Conservation (phyloP, 1,140 invertebrate species). For the Drosophila pruinosa region DNA sequence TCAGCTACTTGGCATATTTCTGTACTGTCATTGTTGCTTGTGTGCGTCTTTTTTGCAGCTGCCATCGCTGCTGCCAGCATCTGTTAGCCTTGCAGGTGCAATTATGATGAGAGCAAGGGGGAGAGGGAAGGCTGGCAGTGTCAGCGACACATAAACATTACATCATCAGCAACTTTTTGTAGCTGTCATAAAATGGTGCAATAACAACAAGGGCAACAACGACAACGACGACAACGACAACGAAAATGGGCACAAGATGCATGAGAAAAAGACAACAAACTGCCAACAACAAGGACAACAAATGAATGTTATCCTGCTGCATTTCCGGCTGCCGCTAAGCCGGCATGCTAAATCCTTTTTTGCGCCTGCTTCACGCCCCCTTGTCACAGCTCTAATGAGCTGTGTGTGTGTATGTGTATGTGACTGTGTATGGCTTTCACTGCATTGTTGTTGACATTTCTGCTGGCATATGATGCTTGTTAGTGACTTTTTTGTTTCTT, state of each 20-base stretch:
- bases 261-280: slow-evolving; percentile 29
- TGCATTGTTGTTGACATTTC: slow-evolving; percentile 78
- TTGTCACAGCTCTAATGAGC: slow-evolving; percentile 70
- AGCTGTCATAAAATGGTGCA: slow-evolving; percentile 69
- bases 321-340: slow-evolving; percentile 61
- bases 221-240: slow-evolving; percentile 19
- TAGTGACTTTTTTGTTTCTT: slow-evolving; percentile 70
- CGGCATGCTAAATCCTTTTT: slow-evolving; percentile 61
- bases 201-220: slow-evolving; percentile 42
- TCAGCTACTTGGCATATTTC: slow-evolving; percentile 78
- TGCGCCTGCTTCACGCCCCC: neutral
- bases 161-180: slow-evolving; percentile 78
- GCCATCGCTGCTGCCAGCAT: slow-evolving; percentile 51
- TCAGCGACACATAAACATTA: slow-evolving; percentile 79
- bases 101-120: slow-evolving; percentile 59
- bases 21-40: slow-evolving; percentile 74
- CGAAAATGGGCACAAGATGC: slow-evolving; percentile 38
- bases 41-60: slow-evolving; percentile 66
- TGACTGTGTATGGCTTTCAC: too few species aligned
- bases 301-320: slow-evolving; percentile 65
- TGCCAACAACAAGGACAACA: slow-evolving; percentile 51
- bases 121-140: slow-evolving; percentile 40
- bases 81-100: slow-evolving; percentile 77
- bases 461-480: slow-evolving; percentile 80
- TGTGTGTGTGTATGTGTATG: slow-evolving; percentile 43